Evolutionary conservation across 2,113 vertebrate species (phyloP).

Genomic region (Corythoichthys haematopterus): DNA sequence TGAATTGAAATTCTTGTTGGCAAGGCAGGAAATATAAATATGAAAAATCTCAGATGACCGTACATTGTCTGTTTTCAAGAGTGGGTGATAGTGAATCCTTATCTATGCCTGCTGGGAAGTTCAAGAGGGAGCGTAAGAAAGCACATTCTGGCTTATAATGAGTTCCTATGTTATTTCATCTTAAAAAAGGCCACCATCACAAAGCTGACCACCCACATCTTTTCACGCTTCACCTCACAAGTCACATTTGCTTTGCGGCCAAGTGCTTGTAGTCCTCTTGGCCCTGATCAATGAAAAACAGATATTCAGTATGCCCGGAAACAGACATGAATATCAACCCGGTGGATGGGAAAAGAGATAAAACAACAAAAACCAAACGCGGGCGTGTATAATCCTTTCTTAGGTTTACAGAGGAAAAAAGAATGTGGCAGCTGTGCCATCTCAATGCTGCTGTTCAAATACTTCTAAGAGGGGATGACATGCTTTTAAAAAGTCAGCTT

Average conservation of each 20-base stretch:
- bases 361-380: neutral
- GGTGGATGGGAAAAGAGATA: constrained; percentile 2
- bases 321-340: constrained; percentile 26
- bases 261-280: constrained; percentile 13
- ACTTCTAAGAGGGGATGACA: constrained; percentile 28
- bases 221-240: constrained; percentile 13
- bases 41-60: too few species aligned
- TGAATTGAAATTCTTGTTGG: too few species aligned
- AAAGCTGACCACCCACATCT: constrained; percentile 35
- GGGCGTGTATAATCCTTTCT: constrained; percentile 45
- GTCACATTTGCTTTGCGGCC: constrained; percentile 23
- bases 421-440: constrained; percentile 18
- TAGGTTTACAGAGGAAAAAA: constrained; percentile 33
- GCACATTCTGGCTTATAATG: constrained; percentile 10
- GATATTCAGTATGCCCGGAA: constrained; percentile 11
- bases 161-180: constrained; percentile 6
- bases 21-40: too few species aligned
- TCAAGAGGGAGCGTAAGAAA: neutral
- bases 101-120: neutral
- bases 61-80: too few species aligned
- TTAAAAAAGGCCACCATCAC: constrained; percentile 15
- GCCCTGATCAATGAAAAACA: constrained; percentile 26
- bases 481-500: constrained; percentile 20
- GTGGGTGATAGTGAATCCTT: too few species aligned
- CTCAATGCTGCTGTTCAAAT: constrained; percentile 15